Evolutionary conservation across 2,113 vertebrate species (phyloP).

Genomic region (Pyxicephalus adspersus): DNA sequence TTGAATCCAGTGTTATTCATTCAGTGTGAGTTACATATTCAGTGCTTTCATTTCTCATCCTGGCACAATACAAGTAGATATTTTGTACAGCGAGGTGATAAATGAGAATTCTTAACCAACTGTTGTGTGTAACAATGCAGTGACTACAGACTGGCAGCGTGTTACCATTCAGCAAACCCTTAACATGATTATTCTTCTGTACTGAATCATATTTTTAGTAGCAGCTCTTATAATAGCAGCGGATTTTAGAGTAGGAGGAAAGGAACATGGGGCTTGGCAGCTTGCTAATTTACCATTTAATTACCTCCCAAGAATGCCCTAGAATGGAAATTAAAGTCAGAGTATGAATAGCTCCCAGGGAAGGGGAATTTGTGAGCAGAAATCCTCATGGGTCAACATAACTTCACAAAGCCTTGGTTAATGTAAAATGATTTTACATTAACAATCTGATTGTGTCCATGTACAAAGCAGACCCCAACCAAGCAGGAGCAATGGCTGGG

Average conservation of each 20-base stretch:
- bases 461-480: no score
- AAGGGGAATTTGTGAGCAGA: background rate
- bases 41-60: no score
- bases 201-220: constrained; percentile 18
- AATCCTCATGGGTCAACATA: background rate
- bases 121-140: background rate
- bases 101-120: no score
- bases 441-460: no score
- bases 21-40: no score
- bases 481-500: no score
- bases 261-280: background rate
- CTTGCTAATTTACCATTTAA: background rate
- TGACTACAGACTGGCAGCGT: background rate
- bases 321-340: background rate
- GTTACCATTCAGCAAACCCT: background rate
- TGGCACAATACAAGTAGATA: no score
- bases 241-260: constrained; percentile 21
- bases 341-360: background rate
- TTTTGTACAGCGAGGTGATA: no score
- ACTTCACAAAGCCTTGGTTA: no score
- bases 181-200: background rate
- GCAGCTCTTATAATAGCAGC: background rate
- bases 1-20: no score
- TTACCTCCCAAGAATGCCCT: background rate
- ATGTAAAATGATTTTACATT: no score